Evolutionary conservation across 2,888 invertebrate genomes (phyloP).

Genomic region (Nomada ferruginata): DNA sequence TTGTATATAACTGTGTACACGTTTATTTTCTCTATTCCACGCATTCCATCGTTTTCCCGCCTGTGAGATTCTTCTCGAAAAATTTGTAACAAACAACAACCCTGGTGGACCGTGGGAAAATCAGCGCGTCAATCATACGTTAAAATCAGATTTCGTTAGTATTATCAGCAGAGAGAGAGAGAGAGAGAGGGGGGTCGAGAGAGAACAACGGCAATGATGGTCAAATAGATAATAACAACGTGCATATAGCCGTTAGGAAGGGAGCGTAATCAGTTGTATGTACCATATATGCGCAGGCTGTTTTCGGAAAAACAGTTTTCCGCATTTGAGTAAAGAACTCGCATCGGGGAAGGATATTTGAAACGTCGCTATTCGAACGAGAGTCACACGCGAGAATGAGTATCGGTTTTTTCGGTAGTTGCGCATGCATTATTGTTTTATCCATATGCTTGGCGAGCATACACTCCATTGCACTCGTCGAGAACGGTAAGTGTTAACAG

Average conservation of each 20-base stretch:
- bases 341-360: conserved; percentile 10
- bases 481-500: conserved; percentile 54
- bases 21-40: no score
- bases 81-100: no score
- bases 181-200: no score
- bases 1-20: no score
- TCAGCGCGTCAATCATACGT: no score
- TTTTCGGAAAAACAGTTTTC: conserved; percentile 71
- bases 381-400: conserved; percentile 22
- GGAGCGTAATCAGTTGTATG: conserved; percentile 76
- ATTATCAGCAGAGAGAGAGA: conserved; percentile 16
- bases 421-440: conserved; percentile 27
- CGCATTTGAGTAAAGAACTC: conserved; percentile 67
- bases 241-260: conserved; percentile 57
- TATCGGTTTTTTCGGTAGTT: not conserved
- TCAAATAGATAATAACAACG: conserved; percentile 64
- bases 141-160: conserved; percentile 42
- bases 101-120: not conserved
- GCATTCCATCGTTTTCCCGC: no score
- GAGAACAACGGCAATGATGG: conserved; percentile 45
- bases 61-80: no score
- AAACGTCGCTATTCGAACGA: not conserved
- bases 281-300: conserved; percentile 76
- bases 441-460: conserved; percentile 23
- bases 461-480: not conserved